A percentile compares a stretch with the other conserved stretches of the same genome.
Evolutionary conservation across 2,113 vertebrate species (phyloP).

Genomic region (Eupsittula cactorum): DNA sequence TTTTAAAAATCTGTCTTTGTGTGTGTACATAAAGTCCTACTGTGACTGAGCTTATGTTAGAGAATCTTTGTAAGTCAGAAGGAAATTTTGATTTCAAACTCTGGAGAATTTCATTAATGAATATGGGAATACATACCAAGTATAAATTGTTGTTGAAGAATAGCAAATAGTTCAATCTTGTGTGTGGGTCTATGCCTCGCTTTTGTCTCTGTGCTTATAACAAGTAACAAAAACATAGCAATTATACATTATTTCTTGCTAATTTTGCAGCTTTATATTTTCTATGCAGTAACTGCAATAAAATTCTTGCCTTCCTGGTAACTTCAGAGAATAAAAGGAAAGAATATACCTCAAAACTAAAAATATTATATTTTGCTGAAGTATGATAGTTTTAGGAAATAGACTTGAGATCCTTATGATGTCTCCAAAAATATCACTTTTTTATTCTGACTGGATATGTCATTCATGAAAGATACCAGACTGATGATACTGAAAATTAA

Average conservation of each 20-base stretch:
- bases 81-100: neutral
- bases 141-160: neutral
- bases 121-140: neutral
- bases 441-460: neutral
- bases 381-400: neutral
- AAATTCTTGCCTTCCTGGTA: neutral
- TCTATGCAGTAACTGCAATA: neutral
- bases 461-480: neutral
- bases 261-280: neutral
- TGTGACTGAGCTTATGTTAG: neutral
- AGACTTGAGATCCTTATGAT: neutral
- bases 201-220: neutral
- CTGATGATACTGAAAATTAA: neutral
- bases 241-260: neutral
- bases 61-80: neutral
- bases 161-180: neutral
- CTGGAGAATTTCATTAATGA: neutral
- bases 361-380: neutral
- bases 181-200: neutral
- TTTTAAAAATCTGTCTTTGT: neutral
- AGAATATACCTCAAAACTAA: neutral
- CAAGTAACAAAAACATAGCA: neutral
- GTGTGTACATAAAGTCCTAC: rapidly evolving
- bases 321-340: neutral
- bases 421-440: neutral